Conservation (phyloP, 2,888 invertebrate genomes). For the Amiota mariae region DNA sequence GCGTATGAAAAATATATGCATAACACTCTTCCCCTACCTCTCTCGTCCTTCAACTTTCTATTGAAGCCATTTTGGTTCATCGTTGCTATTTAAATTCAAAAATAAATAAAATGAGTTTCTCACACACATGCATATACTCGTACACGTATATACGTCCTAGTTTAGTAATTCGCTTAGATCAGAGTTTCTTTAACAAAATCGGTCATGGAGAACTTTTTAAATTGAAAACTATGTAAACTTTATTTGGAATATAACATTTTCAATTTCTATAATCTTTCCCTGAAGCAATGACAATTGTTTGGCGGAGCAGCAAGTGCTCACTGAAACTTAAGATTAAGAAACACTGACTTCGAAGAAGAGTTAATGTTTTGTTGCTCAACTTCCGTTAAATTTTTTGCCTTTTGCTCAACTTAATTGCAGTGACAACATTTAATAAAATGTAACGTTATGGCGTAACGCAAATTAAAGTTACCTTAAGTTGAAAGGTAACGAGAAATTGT, state of each 20-base stretch:
- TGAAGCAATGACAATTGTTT: too few relatives aligned
- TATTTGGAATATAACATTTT: too few relatives aligned
- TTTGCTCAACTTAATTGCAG: conserved; percentile 58
- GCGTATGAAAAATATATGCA: conserved; percentile 2
- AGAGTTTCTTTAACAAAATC: too few relatives aligned
- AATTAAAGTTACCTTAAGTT: neutral
- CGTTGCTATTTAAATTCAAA: conserved; percentile 19
- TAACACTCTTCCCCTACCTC: neutral
- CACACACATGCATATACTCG: conserved; percentile 14
- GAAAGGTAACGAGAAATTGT: conserved; percentile 11
- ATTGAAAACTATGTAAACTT: too few relatives aligned
- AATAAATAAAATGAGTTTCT: conserved; percentile 15
- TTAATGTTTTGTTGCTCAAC: neutral
- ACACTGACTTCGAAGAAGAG: neutral
- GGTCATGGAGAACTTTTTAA: too few relatives aligned
- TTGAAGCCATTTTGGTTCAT: neutral
- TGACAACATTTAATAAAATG: conserved; percentile 53
- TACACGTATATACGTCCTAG: conserved; percentile 20
- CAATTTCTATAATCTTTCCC: too few relatives aligned
- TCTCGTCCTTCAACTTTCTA: neutral
- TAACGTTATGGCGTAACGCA: neutral
- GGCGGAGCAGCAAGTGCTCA: too few relatives aligned
- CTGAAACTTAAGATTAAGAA: too few relatives aligned
- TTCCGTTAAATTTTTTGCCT: neutral
- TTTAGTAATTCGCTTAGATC: neutral